These are phyloP conservation scores for Drosophila cracens DNA, from an alignment of 2,888 invertebrate species.

Conservation along the genomic window DNA sequence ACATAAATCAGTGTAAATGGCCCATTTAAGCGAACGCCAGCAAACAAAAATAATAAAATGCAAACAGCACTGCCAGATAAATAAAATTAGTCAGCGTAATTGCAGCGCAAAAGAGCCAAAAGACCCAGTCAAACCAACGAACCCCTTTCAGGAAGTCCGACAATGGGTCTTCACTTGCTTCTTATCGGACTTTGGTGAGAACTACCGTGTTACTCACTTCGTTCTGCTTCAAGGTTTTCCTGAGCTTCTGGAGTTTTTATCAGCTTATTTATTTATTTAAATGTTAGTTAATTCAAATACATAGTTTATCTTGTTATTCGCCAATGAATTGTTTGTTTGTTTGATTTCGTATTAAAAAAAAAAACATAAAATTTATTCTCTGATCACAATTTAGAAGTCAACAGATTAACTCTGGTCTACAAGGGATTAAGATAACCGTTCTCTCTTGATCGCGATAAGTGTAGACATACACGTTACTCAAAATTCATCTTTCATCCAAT, in stretches of 20 bases:
- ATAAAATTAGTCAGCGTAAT: constrained; percentile 74
- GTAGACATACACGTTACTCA: not conserved
- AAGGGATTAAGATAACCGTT: not conserved
- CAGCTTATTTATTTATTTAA: constrained; percentile 12
- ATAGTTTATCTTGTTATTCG: not conserved
- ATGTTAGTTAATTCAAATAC: not conserved
- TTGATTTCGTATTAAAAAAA: not conserved
- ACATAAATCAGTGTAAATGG: constrained; percentile 76
- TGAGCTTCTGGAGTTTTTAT: constrained; percentile 12
- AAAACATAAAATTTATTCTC: not conserved
- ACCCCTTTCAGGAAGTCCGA: not conserved
- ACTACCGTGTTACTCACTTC: constrained; percentile 56
- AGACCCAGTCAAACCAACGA: constrained; percentile 24
- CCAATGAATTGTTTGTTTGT: not conserved
- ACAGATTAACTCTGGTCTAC: not conserved
- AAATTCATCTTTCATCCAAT: not conserved
- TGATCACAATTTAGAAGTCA: not conserved
- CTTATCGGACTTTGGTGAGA: constrained; percentile 28
- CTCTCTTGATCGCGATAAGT: not conserved
- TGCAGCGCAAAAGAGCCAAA: constrained; percentile 36
- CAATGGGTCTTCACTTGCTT: not conserved
- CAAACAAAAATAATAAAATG: constrained; percentile 43
- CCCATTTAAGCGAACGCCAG: constrained; percentile 66
- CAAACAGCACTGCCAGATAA: constrained; percentile 57
- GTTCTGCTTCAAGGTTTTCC: constrained; percentile 20